Evolutionary conservation across 2,888 invertebrate genomes (phyloP), one percentile per base, ranked within the genome.

Genomic region (Melieria omissa): DNA sequence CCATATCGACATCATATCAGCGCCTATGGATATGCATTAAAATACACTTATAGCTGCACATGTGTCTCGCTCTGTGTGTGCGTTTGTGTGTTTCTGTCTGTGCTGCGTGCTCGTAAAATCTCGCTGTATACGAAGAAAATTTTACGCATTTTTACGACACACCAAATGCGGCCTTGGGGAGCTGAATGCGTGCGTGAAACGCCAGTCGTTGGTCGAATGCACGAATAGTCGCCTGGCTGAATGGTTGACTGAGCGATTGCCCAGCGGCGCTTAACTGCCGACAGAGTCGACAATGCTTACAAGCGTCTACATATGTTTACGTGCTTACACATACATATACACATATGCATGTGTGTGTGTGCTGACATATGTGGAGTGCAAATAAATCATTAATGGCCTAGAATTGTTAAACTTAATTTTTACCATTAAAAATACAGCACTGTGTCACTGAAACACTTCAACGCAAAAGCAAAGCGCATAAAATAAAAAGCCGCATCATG

Each of bases 1-100:
- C 29, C 29, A 29, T 29, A 29, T 29, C 29, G 29, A 29, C 29
- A 29, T 29, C 45, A 57, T 57, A n/a, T 57, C n/a, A 57, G 58
- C 47, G 52, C 52, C 64, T 52, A 49, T 47, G 64, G 52, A 81
- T 80, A 81, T 81, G 80, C 81, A 78, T 80, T 74, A 64, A 64
- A 64, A 64, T 3, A 29, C 29, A 29, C 29, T 29, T 29, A 29
- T 29, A 29, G 29, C 14, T 9, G 14, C 16, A 45, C 16, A 14
- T 29, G 45, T 44, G 14, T 44, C 14, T 9, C 4, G 75, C 67
- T 75, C 8, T 41, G 42, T 54, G 12, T 41, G 42, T 54, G 42
- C 44, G 41, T 46, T 7, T 64, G 16, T 52, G 1, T 65, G 45
- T 60, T 29, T 44, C 46, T 70, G 63, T 47, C 46, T 41, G 54